Evolutionary conservation across 2,797 vertebrate species (phyloP).

Genomic region (Sebastes goodei): DNA sequence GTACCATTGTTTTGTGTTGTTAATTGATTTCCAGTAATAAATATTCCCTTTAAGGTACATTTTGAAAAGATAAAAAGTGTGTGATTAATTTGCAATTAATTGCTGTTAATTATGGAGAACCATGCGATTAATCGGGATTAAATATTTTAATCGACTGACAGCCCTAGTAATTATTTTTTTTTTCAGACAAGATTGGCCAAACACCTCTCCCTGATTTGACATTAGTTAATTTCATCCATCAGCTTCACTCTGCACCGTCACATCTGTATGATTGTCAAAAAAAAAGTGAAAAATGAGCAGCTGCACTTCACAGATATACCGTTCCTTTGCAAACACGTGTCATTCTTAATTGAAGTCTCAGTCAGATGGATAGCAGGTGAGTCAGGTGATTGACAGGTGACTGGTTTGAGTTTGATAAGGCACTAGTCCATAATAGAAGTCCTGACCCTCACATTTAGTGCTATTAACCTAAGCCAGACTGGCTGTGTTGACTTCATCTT

Average conservation of each 20-base stretch:
- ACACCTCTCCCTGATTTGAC: slow-evolving; percentile 3
- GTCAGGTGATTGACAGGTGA: slow-evolving; percentile 77
- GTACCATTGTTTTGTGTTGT: no score
- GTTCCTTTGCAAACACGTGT: slow-evolving; percentile 46
- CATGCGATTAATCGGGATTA: no score
- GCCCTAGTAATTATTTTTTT: not conserved
- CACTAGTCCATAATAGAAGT: slow-evolving; percentile 72
- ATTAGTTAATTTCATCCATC: slow-evolving; percentile 38
- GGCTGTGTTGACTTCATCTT: slow-evolving; percentile 66
- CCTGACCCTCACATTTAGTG: slow-evolving; percentile 75
- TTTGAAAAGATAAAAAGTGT: no score
- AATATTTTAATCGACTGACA: no score
- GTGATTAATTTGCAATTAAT: no score
- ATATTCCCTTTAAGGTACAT: no score
- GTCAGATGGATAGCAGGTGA: slow-evolving; percentile 54
- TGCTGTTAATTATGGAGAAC: no score
- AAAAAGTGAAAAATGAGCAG: slow-evolving; percentile 26
- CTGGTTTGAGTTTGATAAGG: slow-evolving; percentile 75
- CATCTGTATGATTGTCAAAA: slow-evolving; percentile 14
- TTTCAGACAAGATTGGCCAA: not conserved
- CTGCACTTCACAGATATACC: slow-evolving; percentile 61
- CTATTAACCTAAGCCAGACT: slow-evolving; percentile 69
- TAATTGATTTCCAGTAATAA: no score
- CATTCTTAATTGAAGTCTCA: slow-evolving; percentile 63
- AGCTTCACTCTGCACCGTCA: not conserved